Percentiles rank a stretch among this genome's conserved stretches.
phyloP scores from a whole-genome alignment of 2,888 invertebrate species.

The Iphiclides podalirius region DNA sequence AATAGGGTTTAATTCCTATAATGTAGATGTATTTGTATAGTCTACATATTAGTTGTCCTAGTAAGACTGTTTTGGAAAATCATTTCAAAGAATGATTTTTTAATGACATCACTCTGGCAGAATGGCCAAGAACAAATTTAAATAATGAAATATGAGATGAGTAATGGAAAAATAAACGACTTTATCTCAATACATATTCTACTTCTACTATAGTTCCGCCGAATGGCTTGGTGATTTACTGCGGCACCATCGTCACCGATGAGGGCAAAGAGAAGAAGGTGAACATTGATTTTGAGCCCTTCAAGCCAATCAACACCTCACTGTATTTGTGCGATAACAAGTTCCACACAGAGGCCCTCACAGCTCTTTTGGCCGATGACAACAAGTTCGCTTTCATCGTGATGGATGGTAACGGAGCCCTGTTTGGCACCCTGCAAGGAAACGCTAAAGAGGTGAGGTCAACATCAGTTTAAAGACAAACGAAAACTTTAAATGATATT shows the following conservation, averaged over 20 bases:
- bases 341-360: slow-evolving; percentile 97
- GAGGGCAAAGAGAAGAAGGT: slow-evolving; percentile 99
- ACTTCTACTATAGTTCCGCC: slow-evolving; percentile 90
- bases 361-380: slow-evolving; percentile 97
- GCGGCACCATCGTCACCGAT: slow-evolving; percentile 99
- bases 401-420: slow-evolving; percentile 99
- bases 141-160: too few relatives aligned
- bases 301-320: slow-evolving; percentile 99
- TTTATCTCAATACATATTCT: too few relatives aligned
- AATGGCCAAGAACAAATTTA: too few relatives aligned
- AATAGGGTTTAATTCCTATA: too few relatives aligned
- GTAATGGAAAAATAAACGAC: too few relatives aligned
- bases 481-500: too few relatives aligned
- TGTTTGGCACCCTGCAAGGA: slow-evolving; percentile 99
- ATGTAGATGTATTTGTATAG: too few relatives aligned
- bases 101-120: too few relatives aligned
- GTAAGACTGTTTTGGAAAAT: too few relatives aligned
- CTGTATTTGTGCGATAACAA: slow-evolving; percentile 99
- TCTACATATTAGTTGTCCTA: too few relatives aligned
- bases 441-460: slow-evolving; percentile 88
- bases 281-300: slow-evolving; percentile 99
- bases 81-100: too few relatives aligned
- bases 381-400: slow-evolving; percentile 99
- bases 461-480: too few relatives aligned
- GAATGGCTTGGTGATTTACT: slow-evolving; percentile 99